phyloP scores from a whole-genome alignment of 2,888 invertebrate species.

The Lepidocyrtinus sp. region DNA sequence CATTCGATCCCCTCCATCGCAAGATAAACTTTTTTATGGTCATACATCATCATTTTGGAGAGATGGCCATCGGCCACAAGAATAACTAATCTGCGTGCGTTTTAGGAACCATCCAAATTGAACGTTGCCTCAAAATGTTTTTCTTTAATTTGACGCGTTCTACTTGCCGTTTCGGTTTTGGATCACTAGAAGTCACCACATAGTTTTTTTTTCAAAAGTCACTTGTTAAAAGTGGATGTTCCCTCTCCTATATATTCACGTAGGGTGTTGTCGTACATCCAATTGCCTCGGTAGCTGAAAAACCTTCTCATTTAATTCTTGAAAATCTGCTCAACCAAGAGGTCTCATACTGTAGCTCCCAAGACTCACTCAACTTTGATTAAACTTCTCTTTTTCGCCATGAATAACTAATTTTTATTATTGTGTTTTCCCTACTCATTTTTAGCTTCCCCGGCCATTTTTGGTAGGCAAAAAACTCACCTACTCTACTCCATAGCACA shows the following conservation, averaged over 20 bases:
- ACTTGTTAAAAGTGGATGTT: no score
- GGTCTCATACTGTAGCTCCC: not conserved
- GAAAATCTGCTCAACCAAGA: not conserved
- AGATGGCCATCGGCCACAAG: not conserved
- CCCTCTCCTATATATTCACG: no score
- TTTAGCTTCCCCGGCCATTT: not conserved
- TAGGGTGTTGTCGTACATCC: not conserved
- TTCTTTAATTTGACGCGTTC: no score
- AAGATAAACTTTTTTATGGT: not conserved
- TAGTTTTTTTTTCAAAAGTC: no score
- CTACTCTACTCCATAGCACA: not conserved
- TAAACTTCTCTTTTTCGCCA: not conserved
- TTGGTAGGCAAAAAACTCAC: no score
- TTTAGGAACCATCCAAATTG: no score
- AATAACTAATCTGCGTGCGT: not conserved
- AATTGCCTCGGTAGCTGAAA: not conserved
- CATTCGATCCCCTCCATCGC: no score
- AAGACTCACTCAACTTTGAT: not conserved
- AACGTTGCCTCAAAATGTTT: no score
- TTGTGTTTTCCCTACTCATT: not conserved
- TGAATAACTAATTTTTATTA: not conserved
- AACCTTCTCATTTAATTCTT: not conserved
- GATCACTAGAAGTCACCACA: no score
- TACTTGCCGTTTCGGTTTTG: no score
- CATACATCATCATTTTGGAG: not conserved